These are phyloP conservation scores for Meteorus colon DNA, from an alignment of 2,888 invertebrate species.

Conservation along the genomic window DNA sequence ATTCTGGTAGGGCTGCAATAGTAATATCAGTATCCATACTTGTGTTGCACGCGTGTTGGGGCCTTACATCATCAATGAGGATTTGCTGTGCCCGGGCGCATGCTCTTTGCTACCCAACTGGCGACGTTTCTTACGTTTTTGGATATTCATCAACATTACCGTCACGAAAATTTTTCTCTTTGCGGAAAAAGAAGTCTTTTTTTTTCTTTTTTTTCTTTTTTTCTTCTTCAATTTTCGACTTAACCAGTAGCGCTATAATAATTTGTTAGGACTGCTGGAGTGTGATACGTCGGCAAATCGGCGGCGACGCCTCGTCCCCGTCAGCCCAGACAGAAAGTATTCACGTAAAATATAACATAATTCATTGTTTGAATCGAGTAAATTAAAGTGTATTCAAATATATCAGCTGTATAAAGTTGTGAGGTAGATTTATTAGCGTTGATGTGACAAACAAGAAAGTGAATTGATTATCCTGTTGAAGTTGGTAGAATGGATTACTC, in stretches of 20 bases:
- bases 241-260: neutral
- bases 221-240: neutral
- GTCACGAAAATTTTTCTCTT: neutral
- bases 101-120: neutral
- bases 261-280: neutral
- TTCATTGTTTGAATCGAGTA: neutral
- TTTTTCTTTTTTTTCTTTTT: neutral
- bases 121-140: neutral
- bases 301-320: neutral
- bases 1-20: neutral
- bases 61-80: conserved; percentile 13
- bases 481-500: conserved; percentile 75
- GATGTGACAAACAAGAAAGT: conserved; percentile 2
- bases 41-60: neutral
- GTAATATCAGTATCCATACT: neutral
- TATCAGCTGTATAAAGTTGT: neutral
- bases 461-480: neutral
- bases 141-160: neutral
- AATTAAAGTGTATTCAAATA: neutral
- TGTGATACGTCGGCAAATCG: neutral
- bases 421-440: conserved; percentile 8
- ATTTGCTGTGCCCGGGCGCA: conserved; percentile 23
- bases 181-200: neutral
- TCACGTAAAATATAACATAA: neutral
- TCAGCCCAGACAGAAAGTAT: neutral